phyloP scores from a whole-genome alignment of 2,113 vertebrate genomes.

The Zosterops japonicus region DNA sequence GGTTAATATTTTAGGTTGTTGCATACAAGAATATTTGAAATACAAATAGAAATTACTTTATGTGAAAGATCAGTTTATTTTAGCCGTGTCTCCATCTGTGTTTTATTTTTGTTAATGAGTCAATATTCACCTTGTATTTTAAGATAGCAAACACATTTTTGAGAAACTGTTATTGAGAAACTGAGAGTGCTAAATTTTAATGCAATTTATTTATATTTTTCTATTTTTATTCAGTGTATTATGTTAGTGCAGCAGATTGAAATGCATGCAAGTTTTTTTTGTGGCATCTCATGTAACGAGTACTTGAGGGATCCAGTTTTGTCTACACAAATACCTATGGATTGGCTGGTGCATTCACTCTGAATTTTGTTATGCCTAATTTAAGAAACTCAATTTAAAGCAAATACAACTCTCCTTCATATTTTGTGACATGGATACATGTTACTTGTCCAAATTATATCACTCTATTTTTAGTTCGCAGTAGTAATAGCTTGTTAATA shows the following conservation, averaged over 20 bases:
- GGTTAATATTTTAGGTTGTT: neutral
- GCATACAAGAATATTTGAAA: neutral
- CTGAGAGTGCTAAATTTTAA: neutral
- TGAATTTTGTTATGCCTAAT: slow-evolving; percentile 31
- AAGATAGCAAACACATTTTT: neutral
- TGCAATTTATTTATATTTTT: slow-evolving; percentile 16
- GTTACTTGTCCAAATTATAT: slow-evolving; percentile 1
- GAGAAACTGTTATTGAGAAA: neutral
- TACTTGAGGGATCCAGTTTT: neutral
- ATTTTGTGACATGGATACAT: neutral
- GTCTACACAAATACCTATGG: neutral
- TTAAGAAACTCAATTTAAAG: slow-evolving; percentile 4
- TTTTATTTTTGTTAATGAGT: slow-evolving; percentile 43
- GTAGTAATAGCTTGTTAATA: slow-evolving; percentile 26
- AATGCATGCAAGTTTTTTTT: neutral
- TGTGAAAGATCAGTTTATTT: slow-evolving; percentile 17
- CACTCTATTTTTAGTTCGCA: neutral
- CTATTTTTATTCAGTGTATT: neutral
- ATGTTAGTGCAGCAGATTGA: neutral
- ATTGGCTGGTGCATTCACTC: slow-evolving; percentile 4
- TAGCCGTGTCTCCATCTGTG: neutral
- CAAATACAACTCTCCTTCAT: neutral
- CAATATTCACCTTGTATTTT: slow-evolving; percentile 39
- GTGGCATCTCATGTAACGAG: neutral
- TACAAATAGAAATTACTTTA: neutral